phyloP scores from a whole-genome alignment of 1,140 invertebrate genomes.

The Brachionus rotundiformis region DNA sequence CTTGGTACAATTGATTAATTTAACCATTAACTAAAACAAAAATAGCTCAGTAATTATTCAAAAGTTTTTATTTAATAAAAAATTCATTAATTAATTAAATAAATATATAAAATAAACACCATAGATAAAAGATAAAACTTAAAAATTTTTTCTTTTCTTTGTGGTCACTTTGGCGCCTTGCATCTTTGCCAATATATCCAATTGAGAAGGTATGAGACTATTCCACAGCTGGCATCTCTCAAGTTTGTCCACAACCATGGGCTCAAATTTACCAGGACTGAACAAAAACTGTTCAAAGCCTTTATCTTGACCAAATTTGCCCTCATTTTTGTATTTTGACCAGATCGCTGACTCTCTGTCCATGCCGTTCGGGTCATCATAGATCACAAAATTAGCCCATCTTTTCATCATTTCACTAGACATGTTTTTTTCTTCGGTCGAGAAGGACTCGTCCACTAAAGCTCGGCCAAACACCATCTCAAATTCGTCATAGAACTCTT shows the following conservation, averaged over 20 bases:
- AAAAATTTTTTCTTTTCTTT: not conserved
- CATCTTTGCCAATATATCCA: not conserved
- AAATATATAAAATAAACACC: too few species aligned
- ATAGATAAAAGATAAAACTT: not conserved
- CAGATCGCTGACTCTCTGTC: not conserved
- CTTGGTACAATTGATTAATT: too few species aligned
- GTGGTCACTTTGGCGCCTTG: not conserved
- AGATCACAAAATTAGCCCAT: constrained; percentile 32
- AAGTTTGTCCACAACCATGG: not conserved
- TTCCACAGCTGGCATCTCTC: not conserved
- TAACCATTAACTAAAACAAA: too few species aligned
- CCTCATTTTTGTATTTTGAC: not conserved
- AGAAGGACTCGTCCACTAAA: not conserved
- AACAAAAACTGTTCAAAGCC: not conserved
- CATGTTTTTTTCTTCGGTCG: not conserved
- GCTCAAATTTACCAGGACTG: not conserved
- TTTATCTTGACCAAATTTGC: not conserved
- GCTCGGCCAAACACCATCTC: not conserved
- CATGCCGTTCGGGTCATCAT: not conserved
- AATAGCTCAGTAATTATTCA: too few species aligned
- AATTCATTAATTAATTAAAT: too few species aligned
- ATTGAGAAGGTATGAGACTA: constrained; percentile 1
- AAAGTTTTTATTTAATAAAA: too few species aligned
- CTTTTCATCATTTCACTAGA: constrained; percentile 19
- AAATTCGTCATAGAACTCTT: not conserved